Base-by-base conservation (phyloP, 2,113 vertebrate genomes). In the Pituophis catenifer region DNA sequence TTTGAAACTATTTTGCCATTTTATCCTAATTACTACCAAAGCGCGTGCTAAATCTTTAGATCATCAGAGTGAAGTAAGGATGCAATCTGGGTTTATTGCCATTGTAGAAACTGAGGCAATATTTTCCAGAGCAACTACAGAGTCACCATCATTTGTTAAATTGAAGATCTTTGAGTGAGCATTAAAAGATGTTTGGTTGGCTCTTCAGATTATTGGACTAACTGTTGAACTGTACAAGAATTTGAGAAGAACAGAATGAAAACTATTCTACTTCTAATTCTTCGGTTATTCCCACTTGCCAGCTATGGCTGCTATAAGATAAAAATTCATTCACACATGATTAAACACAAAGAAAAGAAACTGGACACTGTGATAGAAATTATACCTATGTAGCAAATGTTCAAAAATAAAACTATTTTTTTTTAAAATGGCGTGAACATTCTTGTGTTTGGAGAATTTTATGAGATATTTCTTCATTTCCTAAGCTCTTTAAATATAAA, bases 401-500 rank as follows among this genome's bases (percentile, higher is more conserved):
- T 13, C 11, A 33, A 59, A 59, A 90, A 12, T 50, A 48, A 58
- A 85, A 33, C 33, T 19, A 50, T 19, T 8, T 81, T 44, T 90
- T 44, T 85, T 5, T 52, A 52, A 88, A 81, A 92, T 26, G 11
- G 48, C 3, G 8, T 57, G 6, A 19, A 50, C 23, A 54, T 57
- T 58, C 15, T 58, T 57, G 15, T 55, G 13, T 24, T 92, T 81
- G 24, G 9, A 89, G 7, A 75, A 70, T 90, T 93, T 94, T 87
- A 65, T n/a, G 57, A 93, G 23, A 89, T 38, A 91, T 59, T 48
- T 53, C 93, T 95, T 93, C 75, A 70, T 93, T 88, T 92, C 38
- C 95, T 94, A 97, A 89, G 70, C 91, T 96, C 94, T 96, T 97
- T 97, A 89, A 94, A 94, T 15, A 8, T 90, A 91, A 91, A 90